phyloP scores from a whole-genome alignment of 2,888 invertebrate genomes.

The Spatulosminthurus flaviceps region DNA sequence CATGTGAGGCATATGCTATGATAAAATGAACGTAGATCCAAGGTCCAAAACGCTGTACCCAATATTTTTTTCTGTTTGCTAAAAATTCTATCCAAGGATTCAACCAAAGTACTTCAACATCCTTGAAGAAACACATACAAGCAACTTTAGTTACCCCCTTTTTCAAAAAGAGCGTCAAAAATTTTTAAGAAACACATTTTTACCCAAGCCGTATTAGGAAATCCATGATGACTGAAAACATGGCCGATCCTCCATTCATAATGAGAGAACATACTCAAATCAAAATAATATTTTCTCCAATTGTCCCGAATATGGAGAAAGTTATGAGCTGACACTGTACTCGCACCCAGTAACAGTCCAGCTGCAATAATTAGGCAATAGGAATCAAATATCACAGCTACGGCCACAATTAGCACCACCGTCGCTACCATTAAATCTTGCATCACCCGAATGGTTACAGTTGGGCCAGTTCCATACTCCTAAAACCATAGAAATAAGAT shows the following conservation, averaged over 20 bases:
- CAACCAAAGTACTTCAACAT: neutral
- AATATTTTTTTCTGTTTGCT: neutral
- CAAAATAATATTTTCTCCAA: constrained; percentile 82
- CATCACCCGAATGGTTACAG: constrained; percentile 48
- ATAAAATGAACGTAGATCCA: constrained; percentile 3
- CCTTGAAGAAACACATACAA: neutral
- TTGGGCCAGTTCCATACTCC: constrained; percentile 60
- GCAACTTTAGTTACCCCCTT: too few relatives aligned
- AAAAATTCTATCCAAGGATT: neutral
- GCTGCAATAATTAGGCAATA: constrained; percentile 68
- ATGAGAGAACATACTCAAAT: constrained; percentile 65
- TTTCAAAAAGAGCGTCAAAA: too few relatives aligned
- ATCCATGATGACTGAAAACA: neutral
- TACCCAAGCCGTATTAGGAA: constrained; percentile 10
- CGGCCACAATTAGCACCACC: constrained; percentile 52
- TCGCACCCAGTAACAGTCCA: constrained; percentile 72
- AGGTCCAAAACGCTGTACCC: neutral
- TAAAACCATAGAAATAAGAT: constrained; percentile 8
- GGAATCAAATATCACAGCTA: constrained; percentile 64
- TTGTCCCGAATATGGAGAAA: constrained; percentile 80
- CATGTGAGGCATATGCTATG: neutral
- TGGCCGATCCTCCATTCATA: neutral
- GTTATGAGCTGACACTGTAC: constrained; percentile 76
- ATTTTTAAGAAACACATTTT: too few relatives aligned
- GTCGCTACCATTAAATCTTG: constrained; percentile 57